Evolutionary conservation across 2,113 vertebrate genomes (phyloP).

Genomic region (Salvator merianae): DNA sequence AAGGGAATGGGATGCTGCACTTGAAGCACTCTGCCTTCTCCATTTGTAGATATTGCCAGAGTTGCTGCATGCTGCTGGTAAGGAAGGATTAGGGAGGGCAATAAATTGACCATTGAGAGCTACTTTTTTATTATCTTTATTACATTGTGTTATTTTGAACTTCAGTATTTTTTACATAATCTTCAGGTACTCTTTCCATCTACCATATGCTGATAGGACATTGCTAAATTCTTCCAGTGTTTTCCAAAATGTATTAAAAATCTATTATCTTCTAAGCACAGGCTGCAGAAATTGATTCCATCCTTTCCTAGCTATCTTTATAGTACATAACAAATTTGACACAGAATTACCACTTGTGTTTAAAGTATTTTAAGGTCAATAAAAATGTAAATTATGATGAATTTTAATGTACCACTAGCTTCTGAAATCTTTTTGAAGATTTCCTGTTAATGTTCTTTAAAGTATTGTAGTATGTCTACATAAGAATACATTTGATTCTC

Average conservation of each 20-base stretch:
- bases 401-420: conserved; percentile 54
- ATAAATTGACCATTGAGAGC: neutral
- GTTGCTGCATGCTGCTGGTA: neutral
- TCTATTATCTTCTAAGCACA: conserved; percentile 19
- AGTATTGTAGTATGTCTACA: conserved; percentile 33
- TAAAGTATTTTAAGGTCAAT: conserved; percentile 16
- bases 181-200: neutral
- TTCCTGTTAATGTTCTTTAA: conserved; percentile 50
- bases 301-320: conserved; percentile 24
- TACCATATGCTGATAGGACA: neutral
- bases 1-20: too few species aligned
- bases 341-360: conserved; percentile 31
- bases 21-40: too few species aligned
- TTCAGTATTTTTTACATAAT: neutral
- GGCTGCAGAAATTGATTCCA: conserved; percentile 39
- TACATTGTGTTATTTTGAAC: conserved; percentile 2
- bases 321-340: conserved; percentile 14
- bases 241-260: neutral
- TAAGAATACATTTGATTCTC: too few species aligned
- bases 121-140: neutral
- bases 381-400: conserved; percentile 36
- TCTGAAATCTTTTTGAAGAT: conserved; percentile 48
- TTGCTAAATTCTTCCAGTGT: accelerated
- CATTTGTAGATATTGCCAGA: too few species aligned
- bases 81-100: neutral